phyloP scores from a whole-genome alignment of 2,888 invertebrate species.

The Platycheirus albimanus region DNA sequence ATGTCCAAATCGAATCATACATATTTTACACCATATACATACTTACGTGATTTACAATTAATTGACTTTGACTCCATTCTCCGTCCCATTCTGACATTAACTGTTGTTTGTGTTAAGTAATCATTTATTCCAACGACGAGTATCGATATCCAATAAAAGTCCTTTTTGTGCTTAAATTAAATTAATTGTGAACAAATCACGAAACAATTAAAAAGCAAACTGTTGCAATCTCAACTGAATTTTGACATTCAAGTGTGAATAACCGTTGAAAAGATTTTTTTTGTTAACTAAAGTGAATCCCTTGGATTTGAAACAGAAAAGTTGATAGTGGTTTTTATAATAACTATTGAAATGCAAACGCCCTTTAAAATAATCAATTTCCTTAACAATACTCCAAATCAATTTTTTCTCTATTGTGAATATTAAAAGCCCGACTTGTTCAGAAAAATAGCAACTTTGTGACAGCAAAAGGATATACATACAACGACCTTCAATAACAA shows the following conservation, averaged over 20 bases:
- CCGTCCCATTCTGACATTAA: slow-evolving; percentile 32
- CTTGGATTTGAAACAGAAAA: neutral
- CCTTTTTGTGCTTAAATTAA: slow-evolving; percentile 32
- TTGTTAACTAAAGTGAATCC: neutral
- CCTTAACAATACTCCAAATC: too few relatives aligned
- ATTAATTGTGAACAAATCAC: slow-evolving; percentile 49
- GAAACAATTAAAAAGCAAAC: slow-evolving; percentile 41
- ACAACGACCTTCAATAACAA: too few relatives aligned
- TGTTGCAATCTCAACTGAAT: slow-evolving; percentile 47
- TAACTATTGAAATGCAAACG: too few relatives aligned
- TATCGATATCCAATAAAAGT: slow-evolving; percentile 32
- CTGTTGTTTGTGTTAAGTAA: slow-evolving; percentile 5
- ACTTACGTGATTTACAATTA: slow-evolving; percentile 62
- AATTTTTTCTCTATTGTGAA: too few relatives aligned
- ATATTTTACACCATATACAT: slow-evolving; percentile 37
- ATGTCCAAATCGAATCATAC: slow-evolving; percentile 51
- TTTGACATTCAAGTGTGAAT: slow-evolving; percentile 35
- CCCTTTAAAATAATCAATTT: too few relatives aligned
- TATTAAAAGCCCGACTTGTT: too few relatives aligned
- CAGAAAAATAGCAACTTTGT: too few relatives aligned
- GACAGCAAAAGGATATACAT: too few relatives aligned
- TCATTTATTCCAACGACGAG: slow-evolving; percentile 28
- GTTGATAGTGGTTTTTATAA: too few relatives aligned
- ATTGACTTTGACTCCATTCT: slow-evolving; percentile 62
- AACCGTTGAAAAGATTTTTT: neutral